Evolutionary conservation across 2,797 vertebrate species (phyloP), one percentile per base, ranked within the genome.

Genomic region (Chaetophractus vellerosus): DNA sequence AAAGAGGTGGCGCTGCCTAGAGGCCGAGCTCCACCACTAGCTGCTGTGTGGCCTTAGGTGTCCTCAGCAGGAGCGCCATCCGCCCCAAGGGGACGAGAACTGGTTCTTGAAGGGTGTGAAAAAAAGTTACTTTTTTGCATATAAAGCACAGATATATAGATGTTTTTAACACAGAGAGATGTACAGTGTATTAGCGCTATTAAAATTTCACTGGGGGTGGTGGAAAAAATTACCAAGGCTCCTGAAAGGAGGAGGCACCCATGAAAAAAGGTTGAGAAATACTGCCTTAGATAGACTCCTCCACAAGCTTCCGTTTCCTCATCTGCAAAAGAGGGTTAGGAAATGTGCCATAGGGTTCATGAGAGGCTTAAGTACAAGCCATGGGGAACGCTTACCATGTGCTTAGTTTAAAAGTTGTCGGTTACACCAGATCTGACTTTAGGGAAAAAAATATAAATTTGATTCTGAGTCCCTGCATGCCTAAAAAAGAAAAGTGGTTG

Each of bases 11-110:
- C 6, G 1, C 48, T 11, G 0, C 14, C 10, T 7, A 2, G 11
- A 5, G 23, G 5, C 26, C 7, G 69, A 21, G 55, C 55, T 61
- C 9, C 0, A 16, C 12, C 50, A 10, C 8, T 41, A 5, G 23
- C 15, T 2, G 14, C 2, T 2, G 0, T 9, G 45, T 52, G 28
- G 1, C 41, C n/a, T 9, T 18, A 5, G 5, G 1, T 9, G 4
- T 26, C 63, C 26, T 57, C 61, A 80, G 28, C n/a, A 38, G 16
- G 36, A 33, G 15, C 28, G 3, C 8, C 33, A 2, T 11, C 48
- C 2, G 83, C 41, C 38, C 71, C 55, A 36, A 41, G 33, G 21
- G 33, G 89, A 26, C 48, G 9, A 50, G 57, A 75, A 24, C 10
- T 48, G 26, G 57, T n/a, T 91, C 14, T 38, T 1, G 26, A 52